Evolutionary conservation across 2,113 vertebrate species (phyloP).

Genomic region (Pristiophorus japonicus): DNA sequence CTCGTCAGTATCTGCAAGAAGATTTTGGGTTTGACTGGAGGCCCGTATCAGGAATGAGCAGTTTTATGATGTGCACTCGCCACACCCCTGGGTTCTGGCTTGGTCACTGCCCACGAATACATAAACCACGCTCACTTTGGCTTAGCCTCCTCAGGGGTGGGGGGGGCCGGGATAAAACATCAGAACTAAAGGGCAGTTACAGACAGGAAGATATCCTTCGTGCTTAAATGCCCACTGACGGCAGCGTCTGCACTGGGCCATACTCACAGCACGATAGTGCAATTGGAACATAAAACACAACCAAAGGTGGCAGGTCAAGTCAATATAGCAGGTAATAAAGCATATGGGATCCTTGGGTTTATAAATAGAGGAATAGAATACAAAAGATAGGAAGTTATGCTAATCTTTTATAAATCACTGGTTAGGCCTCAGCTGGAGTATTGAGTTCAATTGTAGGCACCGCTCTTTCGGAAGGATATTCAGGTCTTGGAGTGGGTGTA

Average conservation of each 20-base stretch:
- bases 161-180: neutral
- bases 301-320: neutral
- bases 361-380: neutral
- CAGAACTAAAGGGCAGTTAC: neutral
- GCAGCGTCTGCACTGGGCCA: neutral
- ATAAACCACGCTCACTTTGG: neutral
- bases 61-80: neutral
- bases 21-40: neutral
- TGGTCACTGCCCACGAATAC: neutral
- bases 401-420: neutral
- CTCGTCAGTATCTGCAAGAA: neutral
- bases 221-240: neutral
- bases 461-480: too few species aligned
- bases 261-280: neutral
- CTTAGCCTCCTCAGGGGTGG: neutral
- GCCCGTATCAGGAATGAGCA: neutral
- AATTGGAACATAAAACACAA: neutral
- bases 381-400: neutral
- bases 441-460: neutral
- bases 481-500: too few species aligned
- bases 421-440: neutral
- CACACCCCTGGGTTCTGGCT: neutral
- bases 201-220: neutral
- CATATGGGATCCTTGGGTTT: neutral
- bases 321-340: neutral